Percentiles rank a stretch among this genome's conserved stretches.
Conservation (phyloP, 2,113 vertebrate species). For the Rousettus leschenaultii region DNA sequence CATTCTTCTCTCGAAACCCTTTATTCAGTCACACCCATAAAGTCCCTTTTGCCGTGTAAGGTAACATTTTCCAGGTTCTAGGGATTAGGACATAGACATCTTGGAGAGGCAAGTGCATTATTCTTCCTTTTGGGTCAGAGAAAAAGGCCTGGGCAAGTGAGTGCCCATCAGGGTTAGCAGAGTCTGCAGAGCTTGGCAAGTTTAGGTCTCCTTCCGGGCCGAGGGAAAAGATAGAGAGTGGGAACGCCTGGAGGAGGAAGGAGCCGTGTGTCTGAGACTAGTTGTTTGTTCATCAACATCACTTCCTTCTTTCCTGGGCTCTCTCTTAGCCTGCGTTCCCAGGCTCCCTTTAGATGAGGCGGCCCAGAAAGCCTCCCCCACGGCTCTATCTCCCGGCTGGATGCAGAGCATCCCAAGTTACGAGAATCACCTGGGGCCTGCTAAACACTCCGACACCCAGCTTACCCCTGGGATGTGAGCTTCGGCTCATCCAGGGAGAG, state of each 20-base stretch:
- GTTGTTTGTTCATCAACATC: fast-evolving
- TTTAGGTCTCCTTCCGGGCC: background rate
- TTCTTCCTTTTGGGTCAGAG: background rate
- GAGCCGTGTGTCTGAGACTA: fast-evolving
- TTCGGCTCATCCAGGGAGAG: background rate
- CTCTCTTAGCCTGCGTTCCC: background rate
- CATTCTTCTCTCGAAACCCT: background rate
- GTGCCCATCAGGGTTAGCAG: background rate
- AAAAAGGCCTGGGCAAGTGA: background rate
- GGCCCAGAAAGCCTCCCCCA: too few species aligned
- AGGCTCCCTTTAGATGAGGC: background rate
- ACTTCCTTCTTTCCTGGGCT: background rate
- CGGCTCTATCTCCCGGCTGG: background rate
- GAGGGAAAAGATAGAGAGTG: fast-evolving
- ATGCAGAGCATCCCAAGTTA: background rate
- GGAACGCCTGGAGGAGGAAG: background rate
- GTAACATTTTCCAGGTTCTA: background rate
- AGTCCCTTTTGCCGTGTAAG: background rate
- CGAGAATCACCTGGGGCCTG: background rate
- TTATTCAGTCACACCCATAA: background rate
- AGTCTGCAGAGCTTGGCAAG: background rate
- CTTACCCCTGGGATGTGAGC: fast-evolving
- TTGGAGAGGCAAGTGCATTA: too few species aligned
- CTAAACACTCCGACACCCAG: background rate
- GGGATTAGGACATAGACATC: background rate